Evolutionary conservation across 2,888 invertebrate species (phyloP), one percentile per base, ranked within the genome.

Genomic region (Adela reaumurella): DNA sequence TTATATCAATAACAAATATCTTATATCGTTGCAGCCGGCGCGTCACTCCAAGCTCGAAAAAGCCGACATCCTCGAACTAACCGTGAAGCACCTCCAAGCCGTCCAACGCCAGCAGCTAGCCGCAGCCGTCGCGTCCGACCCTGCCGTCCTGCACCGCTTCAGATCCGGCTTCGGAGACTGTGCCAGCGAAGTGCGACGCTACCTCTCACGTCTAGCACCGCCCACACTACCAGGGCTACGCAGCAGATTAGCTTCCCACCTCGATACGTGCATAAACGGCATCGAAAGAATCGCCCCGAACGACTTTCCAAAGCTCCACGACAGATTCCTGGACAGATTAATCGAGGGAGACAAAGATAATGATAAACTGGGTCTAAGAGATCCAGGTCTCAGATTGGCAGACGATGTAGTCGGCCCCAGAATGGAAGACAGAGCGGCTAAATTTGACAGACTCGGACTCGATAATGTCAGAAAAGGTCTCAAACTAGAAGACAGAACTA

Each of bases 41-140:
- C 86, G 94, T 50, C 95, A 96, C 74, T 93, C 94, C 4, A 97
- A 97, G 67, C 79, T 97, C 60, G 97, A 97, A 70, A 97, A 97
- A 66, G 96, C 97, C 1, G 97, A 97, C 68, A 96, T 97, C 57
- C 77, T 97, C 48, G 97, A 97, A 71, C 88, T 96, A 83, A 94
- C 96, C 1, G 96, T 97, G 45, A 92, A 93, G 64, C 94, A 96
- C 66, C 80, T 97, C 46, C 92, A 94, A 65, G 89, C 89, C 52
- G 77, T 97, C 16, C 95, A 96, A 63, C 83, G 92, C 11, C 93
- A 94, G 65, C 94, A 94, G 67, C 72, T 90, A 45, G 90, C 89
- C 8, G 85, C 89, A 55, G 89, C 92, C 19, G 89, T 90, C 55
- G 88, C 91, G 0, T 86, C 90, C 10, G 93, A 95, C 67, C 92